Evolutionary conservation across 2,113 vertebrate species (phyloP).

Genomic region (Poecile atricapillus): DNA sequence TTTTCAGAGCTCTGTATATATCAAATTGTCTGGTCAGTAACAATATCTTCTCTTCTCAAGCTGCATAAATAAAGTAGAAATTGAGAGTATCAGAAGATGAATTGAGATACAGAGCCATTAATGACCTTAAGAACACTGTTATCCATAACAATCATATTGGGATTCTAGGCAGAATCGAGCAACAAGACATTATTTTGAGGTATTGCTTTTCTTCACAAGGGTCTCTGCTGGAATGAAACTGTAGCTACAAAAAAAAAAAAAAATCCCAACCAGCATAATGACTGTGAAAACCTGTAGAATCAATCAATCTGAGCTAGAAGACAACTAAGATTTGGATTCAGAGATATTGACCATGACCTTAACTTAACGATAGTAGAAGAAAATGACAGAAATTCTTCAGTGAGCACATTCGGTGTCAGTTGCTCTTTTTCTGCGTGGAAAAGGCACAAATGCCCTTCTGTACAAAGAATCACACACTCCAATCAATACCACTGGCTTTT

Average conservation of each 20-base stretch:
- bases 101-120: background rate
- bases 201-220: conserved; percentile 4
- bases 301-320: background rate
- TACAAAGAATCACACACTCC: background rate
- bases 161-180: background rate
- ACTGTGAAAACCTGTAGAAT: background rate
- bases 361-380: background rate
- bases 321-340: conserved; percentile 14
- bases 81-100: background rate
- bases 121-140: conserved; percentile 32
- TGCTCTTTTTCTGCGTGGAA: background rate
- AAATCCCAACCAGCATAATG: background rate
- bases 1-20: background rate
- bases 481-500: background rate
- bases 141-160: conserved; percentile 15
- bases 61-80: conserved; percentile 16
- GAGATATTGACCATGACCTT: background rate
- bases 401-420: background rate
- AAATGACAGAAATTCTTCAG: conserved; percentile 1
- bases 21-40: background rate
- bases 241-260: background rate
- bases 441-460: background rate
- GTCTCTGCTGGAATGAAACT: background rate
- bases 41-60: background rate
- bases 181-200: conserved; percentile 22